Evolutionary conservation across 2,113 vertebrate genomes (phyloP), one percentile per base, ranked within the genome.

Genomic region (Stigmatopora nigra): DNA sequence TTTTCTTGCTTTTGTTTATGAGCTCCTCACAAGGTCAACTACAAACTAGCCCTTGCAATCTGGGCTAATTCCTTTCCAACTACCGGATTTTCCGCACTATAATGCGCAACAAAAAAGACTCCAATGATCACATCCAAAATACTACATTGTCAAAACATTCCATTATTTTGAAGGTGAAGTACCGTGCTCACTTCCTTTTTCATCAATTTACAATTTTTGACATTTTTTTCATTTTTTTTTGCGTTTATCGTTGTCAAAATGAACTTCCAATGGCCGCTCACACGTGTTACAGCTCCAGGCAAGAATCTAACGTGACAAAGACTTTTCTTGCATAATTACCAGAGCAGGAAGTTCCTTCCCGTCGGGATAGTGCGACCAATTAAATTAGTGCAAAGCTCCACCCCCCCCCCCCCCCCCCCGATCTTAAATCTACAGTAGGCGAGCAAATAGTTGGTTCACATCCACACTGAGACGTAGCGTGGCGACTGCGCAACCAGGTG

Each of bases 401-500:
- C 52, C 11, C 4, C 11, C 38, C 41, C 17, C 65, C 71, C 76
- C 20, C 13, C 14, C 53, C 22, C 12, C 12, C 1, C 9, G 82
- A 82, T 74, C 64, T 61, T 71, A 76, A 83, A 81, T 75, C 82
- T 75, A 81, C 81, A 76, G 70, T 68, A 76, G 47, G 68, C 63
- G 64, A 72, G 75, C 81, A 85, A 80, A 81, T 75, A 73, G 66
- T 70, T 73, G 25, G 25, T 31, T 31, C 25, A n/a, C 76, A 76
- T 62, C 69, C 69, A 80, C 78, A 82, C 80, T 63, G 78, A 73
- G 77, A 75, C 65, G 51, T 80, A 74, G 82, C 65, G 71, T 75
- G 77, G 65, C 77, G 84, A 84, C 86, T 88, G 77, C 75, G 67
- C 68, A 77, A 86, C 82, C 75, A 82, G 79, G 71, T 31, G 61